Conservation (phyloP, 2,113 vertebrate species). For the Pipa parva region DNA sequence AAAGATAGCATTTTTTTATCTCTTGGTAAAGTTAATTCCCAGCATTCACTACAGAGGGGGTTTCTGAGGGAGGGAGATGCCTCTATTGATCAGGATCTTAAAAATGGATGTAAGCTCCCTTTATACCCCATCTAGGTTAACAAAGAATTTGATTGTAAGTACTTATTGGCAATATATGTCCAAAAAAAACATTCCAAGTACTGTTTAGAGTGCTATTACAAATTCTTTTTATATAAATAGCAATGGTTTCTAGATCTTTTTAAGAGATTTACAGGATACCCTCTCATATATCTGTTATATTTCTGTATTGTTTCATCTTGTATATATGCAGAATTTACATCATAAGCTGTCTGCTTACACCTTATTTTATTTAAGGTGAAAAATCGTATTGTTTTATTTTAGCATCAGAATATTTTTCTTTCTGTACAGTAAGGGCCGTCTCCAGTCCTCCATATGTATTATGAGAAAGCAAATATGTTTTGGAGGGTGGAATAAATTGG, state of each 20-base stretch:
- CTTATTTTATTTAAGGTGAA: constrained; percentile 2
- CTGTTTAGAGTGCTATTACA: neutral
- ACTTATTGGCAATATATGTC: neutral
- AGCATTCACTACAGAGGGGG: too few relatives aligned
- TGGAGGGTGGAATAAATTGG: constrained; percentile 41
- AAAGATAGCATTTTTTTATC: too few relatives aligned
- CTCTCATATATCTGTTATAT: neutral
- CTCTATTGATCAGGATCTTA: too few relatives aligned
- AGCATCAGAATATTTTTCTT: constrained; percentile 21
- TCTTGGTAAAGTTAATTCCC: too few relatives aligned
- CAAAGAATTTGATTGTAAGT: too few relatives aligned
- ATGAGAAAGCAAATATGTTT: constrained; percentile 40
- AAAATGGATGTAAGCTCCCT: too few relatives aligned
- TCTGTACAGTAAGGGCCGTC: constrained; percentile 18
- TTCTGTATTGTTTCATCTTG: neutral
- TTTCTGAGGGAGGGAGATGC: too few relatives aligned
- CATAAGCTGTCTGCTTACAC: neutral
- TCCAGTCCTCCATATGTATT: constrained; percentile 32
- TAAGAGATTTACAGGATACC: neutral
- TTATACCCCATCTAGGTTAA: too few relatives aligned
- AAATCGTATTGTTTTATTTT: constrained; percentile 5
- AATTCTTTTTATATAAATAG: neutral
- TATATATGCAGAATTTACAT: constrained; percentile 2
- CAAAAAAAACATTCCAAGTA: neutral
- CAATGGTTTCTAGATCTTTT: neutral